Conservation (phyloP, 1,140 invertebrate species). For the Panonychus citri region DNA sequence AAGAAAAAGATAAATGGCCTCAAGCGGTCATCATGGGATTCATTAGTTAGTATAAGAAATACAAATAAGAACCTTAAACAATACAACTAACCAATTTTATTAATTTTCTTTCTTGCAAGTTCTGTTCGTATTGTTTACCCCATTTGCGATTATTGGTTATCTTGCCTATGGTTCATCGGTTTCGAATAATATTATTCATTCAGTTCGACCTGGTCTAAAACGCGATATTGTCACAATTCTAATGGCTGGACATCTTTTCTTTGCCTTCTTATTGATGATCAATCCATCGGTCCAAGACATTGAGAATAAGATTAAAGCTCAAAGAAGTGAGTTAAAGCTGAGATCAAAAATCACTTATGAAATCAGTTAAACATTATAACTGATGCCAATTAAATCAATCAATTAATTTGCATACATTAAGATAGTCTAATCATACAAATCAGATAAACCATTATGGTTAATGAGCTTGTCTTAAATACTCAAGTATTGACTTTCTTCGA, state of each 20-base stretch:
- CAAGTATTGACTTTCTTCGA: too few relatives aligned
- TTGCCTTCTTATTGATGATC: constrained; percentile 36
- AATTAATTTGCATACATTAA: too few relatives aligned
- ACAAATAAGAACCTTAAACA: too few relatives aligned
- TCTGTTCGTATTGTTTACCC: constrained; percentile 31
- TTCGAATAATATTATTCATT: constrained; percentile 28
- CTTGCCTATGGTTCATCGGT: constrained; percentile 31
- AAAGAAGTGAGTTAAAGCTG: constrained; percentile 32
- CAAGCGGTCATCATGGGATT: constrained; percentile 29
- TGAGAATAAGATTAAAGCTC: constrained; percentile 38
- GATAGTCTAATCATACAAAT: too few relatives aligned
- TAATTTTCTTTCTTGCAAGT: constrained; percentile 5
- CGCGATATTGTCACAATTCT: constrained; percentile 32
- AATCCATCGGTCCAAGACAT: constrained; percentile 40
- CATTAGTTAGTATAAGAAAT: constrained; percentile 15
- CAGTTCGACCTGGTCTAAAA: constrained; percentile 25
- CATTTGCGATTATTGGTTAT: constrained; percentile 30
- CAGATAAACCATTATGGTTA: too few relatives aligned
- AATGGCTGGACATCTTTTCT: constrained; percentile 29
- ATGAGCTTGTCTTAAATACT: too few relatives aligned
- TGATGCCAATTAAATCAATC: too few relatives aligned
- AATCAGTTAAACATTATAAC: too few relatives aligned
- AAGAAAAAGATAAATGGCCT: constrained; percentile 30
- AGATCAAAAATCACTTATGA: not conserved
- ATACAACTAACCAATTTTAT: too few relatives aligned